Evolutionary conservation across 2,888 invertebrate genomes (phyloP).

Genomic region (Oscheius sp.): DNA sequence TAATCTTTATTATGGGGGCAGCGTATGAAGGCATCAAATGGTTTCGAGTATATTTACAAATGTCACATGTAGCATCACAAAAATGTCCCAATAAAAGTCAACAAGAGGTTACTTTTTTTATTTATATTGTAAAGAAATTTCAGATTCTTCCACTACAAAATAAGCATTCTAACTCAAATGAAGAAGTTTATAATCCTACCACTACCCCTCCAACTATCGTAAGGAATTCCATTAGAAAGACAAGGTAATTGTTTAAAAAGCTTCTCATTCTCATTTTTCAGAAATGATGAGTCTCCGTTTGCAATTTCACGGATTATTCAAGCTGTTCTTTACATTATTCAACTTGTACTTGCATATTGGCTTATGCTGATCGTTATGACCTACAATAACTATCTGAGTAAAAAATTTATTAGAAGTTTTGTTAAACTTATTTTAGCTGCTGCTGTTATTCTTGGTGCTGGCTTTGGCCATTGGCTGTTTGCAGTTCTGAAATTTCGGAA

Average conservation of each 20-base stretch:
- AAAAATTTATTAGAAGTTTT: slow-evolving; percentile 32
- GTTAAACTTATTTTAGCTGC: slow-evolving; percentile 42
- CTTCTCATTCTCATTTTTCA: background rate
- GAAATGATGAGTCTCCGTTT: background rate
- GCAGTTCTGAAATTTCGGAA: slow-evolving; percentile 52
- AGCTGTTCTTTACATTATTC: slow-evolving; percentile 47
- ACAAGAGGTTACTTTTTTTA: slow-evolving; percentile 2
- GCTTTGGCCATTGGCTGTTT: slow-evolving; percentile 66
- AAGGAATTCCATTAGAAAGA: background rate
- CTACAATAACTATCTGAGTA: slow-evolving; percentile 64
- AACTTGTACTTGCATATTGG: slow-evolving; percentile 66
- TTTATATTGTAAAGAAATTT: background rate
- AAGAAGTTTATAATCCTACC: slow-evolving; percentile 28
- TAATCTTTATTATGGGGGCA: slow-evolving; percentile 88
- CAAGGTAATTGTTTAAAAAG: background rate
- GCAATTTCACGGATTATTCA: slow-evolving; percentile 34
- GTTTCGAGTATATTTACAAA: slow-evolving; percentile 71
- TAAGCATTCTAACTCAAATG: background rate
- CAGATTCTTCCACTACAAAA: slow-evolving; percentile 12
- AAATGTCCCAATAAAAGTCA: slow-evolving; percentile 9
- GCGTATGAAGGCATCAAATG: slow-evolving; percentile 95
- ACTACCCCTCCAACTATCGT: slow-evolving; percentile 2
- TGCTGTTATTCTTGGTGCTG: slow-evolving; percentile 64
- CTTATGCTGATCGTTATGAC: slow-evolving; percentile 69
- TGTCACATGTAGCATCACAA: slow-evolving; percentile 22